Evolutionary conservation across 1,140 invertebrate species (phyloP).

Genomic region (Charaxes varanes): DNA sequence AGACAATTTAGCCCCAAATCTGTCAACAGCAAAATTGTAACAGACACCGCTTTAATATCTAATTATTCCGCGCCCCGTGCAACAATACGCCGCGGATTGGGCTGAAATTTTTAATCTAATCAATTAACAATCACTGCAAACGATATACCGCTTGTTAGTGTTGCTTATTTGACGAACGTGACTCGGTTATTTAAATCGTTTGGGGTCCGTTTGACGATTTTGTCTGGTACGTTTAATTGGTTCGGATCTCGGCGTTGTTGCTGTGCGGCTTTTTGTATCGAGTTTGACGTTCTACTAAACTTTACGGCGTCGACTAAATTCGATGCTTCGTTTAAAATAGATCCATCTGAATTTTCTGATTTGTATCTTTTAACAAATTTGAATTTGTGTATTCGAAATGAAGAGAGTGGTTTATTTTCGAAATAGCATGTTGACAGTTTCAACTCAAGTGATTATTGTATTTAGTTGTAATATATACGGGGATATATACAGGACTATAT

Average conservation of each 20-base stretch:
- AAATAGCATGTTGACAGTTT: too few relatives aligned
- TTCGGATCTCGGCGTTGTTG: constrained; percentile 25
- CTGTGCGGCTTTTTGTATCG: constrained; percentile 9
- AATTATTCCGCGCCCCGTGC: constrained; percentile 45
- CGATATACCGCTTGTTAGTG: constrained; percentile 70
- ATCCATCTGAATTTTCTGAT: neutral
- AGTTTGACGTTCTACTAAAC: constrained; percentile 13
- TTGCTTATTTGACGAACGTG: constrained; percentile 69
- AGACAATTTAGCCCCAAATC: constrained; percentile 12
- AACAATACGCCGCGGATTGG: constrained; percentile 59
- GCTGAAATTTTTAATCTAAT: constrained; percentile 71
- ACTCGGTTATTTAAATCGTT: constrained; percentile 60
- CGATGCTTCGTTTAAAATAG: neutral
- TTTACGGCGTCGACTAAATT: constrained; percentile 4
- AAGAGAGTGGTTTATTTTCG: too few relatives aligned
- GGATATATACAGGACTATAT: too few relatives aligned
- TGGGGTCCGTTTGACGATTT: constrained; percentile 56
- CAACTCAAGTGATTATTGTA: too few relatives aligned
- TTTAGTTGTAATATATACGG: too few relatives aligned
- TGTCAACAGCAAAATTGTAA: constrained; percentile 62
- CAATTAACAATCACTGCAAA: constrained; percentile 73
- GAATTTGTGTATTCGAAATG: too few relatives aligned
- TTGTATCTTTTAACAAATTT: too few relatives aligned
- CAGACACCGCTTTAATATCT: constrained; percentile 60
- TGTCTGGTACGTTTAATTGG: constrained; percentile 49